Evolutionary conservation across 2,113 vertebrate species (phyloP).

Genomic region (Galbula dea): DNA sequence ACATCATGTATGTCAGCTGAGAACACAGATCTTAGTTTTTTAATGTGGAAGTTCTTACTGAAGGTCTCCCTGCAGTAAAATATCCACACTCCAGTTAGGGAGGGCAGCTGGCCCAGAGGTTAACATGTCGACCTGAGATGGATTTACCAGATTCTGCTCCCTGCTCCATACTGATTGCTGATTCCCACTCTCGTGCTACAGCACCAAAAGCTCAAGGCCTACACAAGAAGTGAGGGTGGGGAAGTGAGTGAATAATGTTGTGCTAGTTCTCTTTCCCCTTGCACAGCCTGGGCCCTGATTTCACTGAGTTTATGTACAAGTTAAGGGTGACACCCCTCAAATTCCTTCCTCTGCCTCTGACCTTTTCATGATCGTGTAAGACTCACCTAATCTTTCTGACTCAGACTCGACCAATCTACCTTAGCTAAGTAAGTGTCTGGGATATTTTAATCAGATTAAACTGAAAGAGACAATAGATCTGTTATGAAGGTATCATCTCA

Average conservation of each 20-base stretch:
- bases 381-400: neutral
- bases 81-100: neutral
- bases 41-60: neutral
- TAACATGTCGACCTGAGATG: neutral
- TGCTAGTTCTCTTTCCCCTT: neutral
- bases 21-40: neutral
- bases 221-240: neutral
- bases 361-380: neutral
- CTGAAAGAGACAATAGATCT: neutral
- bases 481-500: neutral
- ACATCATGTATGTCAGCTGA: neutral
- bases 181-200: neutral
- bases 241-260: fast-evolving
- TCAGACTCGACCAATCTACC: neutral
- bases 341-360: neutral
- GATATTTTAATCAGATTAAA: slow-evolving; percentile 18
- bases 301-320: neutral
- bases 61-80: neutral
- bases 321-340: neutral
- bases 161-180: neutral
- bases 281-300: neutral
- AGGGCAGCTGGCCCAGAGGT: neutral
- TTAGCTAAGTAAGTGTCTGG: neutral
- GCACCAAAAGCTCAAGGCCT: neutral
- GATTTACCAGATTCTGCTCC: neutral